phyloP scores from a whole-genome alignment of 1,140 invertebrate genomes.

The Ooceraea biroi region DNA sequence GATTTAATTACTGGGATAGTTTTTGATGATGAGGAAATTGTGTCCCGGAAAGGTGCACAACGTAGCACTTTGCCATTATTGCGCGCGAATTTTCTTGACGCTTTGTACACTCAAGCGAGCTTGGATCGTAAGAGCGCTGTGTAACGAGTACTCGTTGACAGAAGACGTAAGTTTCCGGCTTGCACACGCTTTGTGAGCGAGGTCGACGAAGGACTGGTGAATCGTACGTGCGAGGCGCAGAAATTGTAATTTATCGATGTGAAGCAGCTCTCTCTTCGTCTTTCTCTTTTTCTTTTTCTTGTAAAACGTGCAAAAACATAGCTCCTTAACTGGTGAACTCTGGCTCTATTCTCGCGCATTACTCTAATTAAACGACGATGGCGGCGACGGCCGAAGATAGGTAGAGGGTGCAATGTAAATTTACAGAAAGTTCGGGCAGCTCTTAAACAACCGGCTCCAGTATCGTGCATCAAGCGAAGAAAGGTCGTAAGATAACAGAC shows the following conservation, averaged over 20 bases:
- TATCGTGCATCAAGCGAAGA: conserved; percentile 45
- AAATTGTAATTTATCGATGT: conserved; percentile 58
- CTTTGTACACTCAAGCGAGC: neutral
- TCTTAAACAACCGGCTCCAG: conserved; percentile 48
- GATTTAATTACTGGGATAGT: neutral
- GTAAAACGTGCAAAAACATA: conserved; percentile 35
- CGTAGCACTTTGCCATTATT: neutral
- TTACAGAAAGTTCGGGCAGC: conserved; percentile 50
- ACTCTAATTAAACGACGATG: conserved; percentile 57
- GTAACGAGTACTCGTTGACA: neutral
- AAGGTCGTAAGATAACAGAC: conserved; percentile 55
- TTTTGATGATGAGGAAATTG: neutral
- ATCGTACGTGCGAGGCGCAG: conserved; percentile 39
- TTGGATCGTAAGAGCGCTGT: neutral
- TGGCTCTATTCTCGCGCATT: conserved; percentile 54
- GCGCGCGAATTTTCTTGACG: neutral
- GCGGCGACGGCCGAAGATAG: neutral
- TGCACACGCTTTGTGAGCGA: conserved; percentile 41
- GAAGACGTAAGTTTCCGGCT: conserved; percentile 46
- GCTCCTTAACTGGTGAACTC: conserved; percentile 46
- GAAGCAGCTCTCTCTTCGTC: neutral
- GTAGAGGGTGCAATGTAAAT: conserved; percentile 46
- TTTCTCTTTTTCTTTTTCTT: neutral
- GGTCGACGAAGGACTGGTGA: neutral
- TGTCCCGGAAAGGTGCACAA: neutral